Evolutionary conservation across 2,888 invertebrate species (phyloP).

Genomic region (Pasiphila rectangulata): DNA sequence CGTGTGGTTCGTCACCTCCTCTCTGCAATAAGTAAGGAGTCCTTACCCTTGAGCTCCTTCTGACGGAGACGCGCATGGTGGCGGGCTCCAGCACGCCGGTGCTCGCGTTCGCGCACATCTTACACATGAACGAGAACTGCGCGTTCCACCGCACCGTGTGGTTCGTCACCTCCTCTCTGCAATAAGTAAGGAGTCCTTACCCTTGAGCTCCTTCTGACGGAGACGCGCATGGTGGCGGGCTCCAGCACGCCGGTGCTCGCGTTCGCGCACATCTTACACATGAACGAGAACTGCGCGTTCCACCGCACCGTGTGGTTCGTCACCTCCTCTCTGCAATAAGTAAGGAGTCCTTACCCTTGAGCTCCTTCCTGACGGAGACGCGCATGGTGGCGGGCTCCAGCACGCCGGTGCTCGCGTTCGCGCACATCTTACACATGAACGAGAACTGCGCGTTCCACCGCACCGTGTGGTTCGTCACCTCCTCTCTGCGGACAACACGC

Average conservation of each 20-base stretch:
- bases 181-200: too few relatives aligned
- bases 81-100: too few relatives aligned
- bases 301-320: constrained; percentile 96
- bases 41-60: too few relatives aligned
- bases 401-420: constrained; percentile 96
- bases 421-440: constrained; percentile 98
- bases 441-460: constrained; percentile 95
- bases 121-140: too few relatives aligned
- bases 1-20: too few relatives aligned
- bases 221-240: constrained; percentile 94
- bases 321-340: too few relatives aligned
- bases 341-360: constrained; percentile 82
- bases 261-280: constrained; percentile 98
- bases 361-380: constrained; percentile 96
- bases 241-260: constrained; percentile 97
- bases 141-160: too few relatives aligned
- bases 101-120: too few relatives aligned
- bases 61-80: too few relatives aligned
- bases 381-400: constrained; percentile 95
- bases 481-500: constrained; percentile 85
- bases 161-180: too few relatives aligned
- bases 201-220: constrained; percentile 95
- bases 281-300: constrained; percentile 94
- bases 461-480: constrained; percentile 95
- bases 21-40: too few relatives aligned